A percentile compares a stretch with the other conserved stretches of the same genome.
These are phyloP conservation scores for Conchocele bisecta DNA, from an alignment of 2,888 invertebrate genomes.

Conservation along the genomic window DNA sequence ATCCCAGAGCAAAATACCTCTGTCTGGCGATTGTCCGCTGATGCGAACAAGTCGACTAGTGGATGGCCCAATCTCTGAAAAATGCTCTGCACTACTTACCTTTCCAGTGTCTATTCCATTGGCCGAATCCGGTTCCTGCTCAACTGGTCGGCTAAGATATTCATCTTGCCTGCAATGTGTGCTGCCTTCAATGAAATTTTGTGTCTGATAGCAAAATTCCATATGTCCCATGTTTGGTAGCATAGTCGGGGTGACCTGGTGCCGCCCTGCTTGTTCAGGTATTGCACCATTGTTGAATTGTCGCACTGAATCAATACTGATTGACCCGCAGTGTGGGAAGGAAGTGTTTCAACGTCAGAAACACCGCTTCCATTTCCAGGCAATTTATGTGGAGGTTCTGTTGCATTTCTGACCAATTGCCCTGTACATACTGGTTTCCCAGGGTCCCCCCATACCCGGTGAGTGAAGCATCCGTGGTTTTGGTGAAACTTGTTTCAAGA, in stretches of 20 bases:
- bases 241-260: constrained; percentile 36
- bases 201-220: constrained; percentile 27
- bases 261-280: constrained; percentile 51
- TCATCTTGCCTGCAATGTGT: constrained; percentile 32
- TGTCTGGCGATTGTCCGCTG: constrained; percentile 16
- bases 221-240: constrained; percentile 34
- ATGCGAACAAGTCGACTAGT: constrained; percentile 37
- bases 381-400: constrained; percentile 41
- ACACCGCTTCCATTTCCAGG: constrained; percentile 51
- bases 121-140: constrained; percentile 6
- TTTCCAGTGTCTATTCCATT: constrained; percentile 39
- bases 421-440: constrained; percentile 21
- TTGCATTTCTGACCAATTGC: constrained; percentile 16
- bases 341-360: constrained; percentile 19
- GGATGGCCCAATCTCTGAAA: constrained; percentile 13
- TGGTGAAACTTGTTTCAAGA: background rate
- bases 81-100: constrained; percentile 4
- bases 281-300: constrained; percentile 44
- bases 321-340: constrained; percentile 8
- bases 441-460: constrained; percentile 36
- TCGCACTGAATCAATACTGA: constrained; percentile 39
- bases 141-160: constrained; percentile 31
- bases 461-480: constrained; percentile 39
- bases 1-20: constrained; percentile 21
- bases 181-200: constrained; percentile 30